A percentile compares a stretch with the other conserved stretches of the same genome.
These are phyloP conservation scores for Physocephala rufipes DNA, from an alignment of 2,888 invertebrate genomes.

Conservation along the genomic window DNA sequence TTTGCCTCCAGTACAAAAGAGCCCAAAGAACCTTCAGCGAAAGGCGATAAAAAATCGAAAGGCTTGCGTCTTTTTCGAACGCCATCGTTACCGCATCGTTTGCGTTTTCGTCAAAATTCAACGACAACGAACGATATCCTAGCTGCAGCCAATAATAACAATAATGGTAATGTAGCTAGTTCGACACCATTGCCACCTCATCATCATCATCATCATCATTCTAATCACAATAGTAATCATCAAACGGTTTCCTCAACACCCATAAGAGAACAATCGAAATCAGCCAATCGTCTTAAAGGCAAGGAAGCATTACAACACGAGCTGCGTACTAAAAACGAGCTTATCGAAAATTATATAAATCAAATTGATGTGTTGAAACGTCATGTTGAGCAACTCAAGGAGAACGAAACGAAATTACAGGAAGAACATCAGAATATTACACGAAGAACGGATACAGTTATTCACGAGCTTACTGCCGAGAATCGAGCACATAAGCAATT, in stretches of 20 bases:
- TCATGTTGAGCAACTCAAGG: constrained; percentile 64
- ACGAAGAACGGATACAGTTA: constrained; percentile 55
- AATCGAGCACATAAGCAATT: constrained; percentile 54
- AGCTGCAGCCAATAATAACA: constrained; percentile 11
- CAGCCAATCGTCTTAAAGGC: constrained; percentile 66
- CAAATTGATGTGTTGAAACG: constrained; percentile 68
- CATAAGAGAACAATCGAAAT: constrained; percentile 61
- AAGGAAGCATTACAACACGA: constrained; percentile 68
- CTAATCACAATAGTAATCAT: not conserved
- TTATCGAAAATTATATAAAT: constrained; percentile 67
- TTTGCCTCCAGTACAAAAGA: constrained; percentile 60
- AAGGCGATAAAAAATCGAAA: constrained; percentile 61
- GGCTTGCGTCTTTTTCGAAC: constrained; percentile 61
- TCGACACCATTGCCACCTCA: constrained; percentile 56
- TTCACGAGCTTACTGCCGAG: constrained; percentile 55
- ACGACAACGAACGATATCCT: constrained; percentile 48
- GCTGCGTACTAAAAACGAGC: constrained; percentile 68
- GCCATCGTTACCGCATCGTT: constrained; percentile 63
- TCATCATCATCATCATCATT: constrained; percentile 38
- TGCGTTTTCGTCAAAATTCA: constrained; percentile 59
- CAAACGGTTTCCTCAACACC: constrained; percentile 59
- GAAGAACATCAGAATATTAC: constrained; percentile 53
- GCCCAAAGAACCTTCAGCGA: constrained; percentile 60
- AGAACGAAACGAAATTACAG: constrained; percentile 56
- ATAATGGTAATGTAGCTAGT: constrained; percentile 47